Conservation (phyloP, 2,888 invertebrate species). For the Drosophila silvestris region DNA sequence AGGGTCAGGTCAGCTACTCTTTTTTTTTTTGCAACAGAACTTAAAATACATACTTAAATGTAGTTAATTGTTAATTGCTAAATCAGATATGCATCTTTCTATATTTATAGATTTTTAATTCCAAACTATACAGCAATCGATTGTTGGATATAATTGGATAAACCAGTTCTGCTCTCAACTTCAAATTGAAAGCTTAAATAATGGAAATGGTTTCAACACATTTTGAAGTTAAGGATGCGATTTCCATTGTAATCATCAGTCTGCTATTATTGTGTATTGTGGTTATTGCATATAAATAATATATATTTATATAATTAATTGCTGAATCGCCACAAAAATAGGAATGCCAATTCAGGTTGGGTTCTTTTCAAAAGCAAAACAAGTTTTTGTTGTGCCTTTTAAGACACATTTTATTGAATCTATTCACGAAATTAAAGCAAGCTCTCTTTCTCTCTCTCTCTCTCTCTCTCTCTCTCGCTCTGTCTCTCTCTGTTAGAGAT, state of each 20-base stretch:
- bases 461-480: neutral
- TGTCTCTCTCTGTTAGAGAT: neutral
- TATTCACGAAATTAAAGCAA: no score
- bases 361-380: neutral
- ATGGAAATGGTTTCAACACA: neutral
- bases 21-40: neutral
- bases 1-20: slow-evolving; percentile 29
- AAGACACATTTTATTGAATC: neutral
- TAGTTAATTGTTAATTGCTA: neutral
- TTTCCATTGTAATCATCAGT: neutral
- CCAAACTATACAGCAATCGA: neutral
- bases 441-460: neutral
- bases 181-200: neutral
- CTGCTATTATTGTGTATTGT: neutral
- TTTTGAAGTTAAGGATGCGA: neutral
- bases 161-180: neutral
- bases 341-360: neutral
- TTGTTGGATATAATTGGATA: neutral
- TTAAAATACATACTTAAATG: neutral
- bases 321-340: neutral
- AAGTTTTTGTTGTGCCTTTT: neutral
- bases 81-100: neutral
- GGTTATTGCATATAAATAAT: neutral
- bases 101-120: neutral
- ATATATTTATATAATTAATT: neutral